Base-by-base conservation (phyloP, 2,797 vertebrate genomes). In the Coilia nasus region DNA sequence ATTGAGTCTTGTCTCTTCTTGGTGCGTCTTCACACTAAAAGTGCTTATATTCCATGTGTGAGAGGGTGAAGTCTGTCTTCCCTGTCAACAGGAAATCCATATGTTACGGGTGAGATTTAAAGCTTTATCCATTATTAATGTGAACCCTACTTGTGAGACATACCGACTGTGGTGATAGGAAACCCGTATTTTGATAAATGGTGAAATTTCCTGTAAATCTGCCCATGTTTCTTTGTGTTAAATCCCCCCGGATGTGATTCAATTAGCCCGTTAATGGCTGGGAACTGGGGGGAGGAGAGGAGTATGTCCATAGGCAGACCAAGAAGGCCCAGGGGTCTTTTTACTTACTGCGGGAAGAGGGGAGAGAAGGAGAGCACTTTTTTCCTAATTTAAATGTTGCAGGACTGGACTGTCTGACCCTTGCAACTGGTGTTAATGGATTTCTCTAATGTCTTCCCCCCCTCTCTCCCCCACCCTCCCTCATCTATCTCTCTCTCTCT, bases 151-250 rank as follows among this genome's bases (percentile, higher is more conserved):
- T 91, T 90, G 90, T 88, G 90, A 90, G 85, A 87, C 86, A 88
- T 83, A 50, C 82, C 85, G 84, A 62, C 81, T 89, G 87, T 86
- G 87, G 78, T 44, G 82, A 87, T 75, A 25, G 50, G 81, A 87
- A 86, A 83, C 82, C 56, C 78, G 75, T 84, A 71, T 89, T 90
- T 90, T 89, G 88, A 89, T 90, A 89, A 89, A 87, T 88, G 85
- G 81, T 56, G 64, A 87, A 88, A 86, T 89, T 91, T 92, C 90
- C 91, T 85, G 90, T 91, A 91, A 92, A 88, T 89, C 88, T 84
- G 83, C 21, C 85, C 81, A 78, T 84, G 84, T 87, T 87, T 89
- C 82, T 82, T 83, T 88, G 87, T 87, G 87, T 89, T 90, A 87
- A 86, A 67, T 90, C 90, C 89, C 71, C 54, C 81, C 56, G 87